These are phyloP conservation scores for Lypha dubia DNA, from an alignment of 2,888 invertebrate genomes.

Conservation along the genomic window DNA sequence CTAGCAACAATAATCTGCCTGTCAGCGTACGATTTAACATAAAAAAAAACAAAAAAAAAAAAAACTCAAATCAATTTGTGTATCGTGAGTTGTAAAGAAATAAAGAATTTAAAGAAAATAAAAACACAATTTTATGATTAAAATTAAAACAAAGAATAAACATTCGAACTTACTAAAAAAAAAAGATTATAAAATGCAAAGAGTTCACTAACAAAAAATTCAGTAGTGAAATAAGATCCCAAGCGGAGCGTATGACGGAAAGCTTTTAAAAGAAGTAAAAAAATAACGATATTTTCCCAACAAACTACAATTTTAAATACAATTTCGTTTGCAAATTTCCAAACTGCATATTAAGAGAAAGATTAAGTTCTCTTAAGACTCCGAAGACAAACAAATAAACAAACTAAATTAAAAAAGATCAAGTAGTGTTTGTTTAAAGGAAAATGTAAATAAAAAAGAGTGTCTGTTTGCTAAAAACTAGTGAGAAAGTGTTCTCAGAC, in stretches of 20 bases:
- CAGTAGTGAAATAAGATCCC: conserved; percentile 43
- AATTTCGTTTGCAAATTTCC: background rate
- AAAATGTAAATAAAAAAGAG: conserved; percentile 34
- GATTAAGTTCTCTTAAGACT: conserved; percentile 21
- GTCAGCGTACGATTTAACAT: conserved; percentile 5
- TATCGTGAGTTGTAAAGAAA: conserved; percentile 49
- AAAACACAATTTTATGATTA: conserved; percentile 41
- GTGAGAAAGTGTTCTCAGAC: conserved; percentile 47
- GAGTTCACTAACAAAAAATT: conserved; percentile 48
- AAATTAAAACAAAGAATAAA: conserved; percentile 13
- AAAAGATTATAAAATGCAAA: conserved; percentile 56
- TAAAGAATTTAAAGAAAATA: conserved; percentile 22
- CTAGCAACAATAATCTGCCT: background rate
- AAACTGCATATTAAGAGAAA: conserved; percentile 32
- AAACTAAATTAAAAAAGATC: background rate
- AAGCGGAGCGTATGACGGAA: conserved; percentile 8
- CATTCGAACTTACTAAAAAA: background rate
- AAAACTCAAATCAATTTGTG: conserved; percentile 24
- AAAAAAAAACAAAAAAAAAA: too few species aligned
- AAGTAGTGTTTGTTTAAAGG: conserved; percentile 1
- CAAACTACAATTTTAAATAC: background rate
- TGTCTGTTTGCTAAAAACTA: conserved; percentile 3
- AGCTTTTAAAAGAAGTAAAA: too few species aligned
- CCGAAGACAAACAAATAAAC: too few species aligned
- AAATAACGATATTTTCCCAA: too few species aligned